phyloP scores from a whole-genome alignment of 2,888 invertebrate genomes.

The Exephanes ischioxanthus region DNA sequence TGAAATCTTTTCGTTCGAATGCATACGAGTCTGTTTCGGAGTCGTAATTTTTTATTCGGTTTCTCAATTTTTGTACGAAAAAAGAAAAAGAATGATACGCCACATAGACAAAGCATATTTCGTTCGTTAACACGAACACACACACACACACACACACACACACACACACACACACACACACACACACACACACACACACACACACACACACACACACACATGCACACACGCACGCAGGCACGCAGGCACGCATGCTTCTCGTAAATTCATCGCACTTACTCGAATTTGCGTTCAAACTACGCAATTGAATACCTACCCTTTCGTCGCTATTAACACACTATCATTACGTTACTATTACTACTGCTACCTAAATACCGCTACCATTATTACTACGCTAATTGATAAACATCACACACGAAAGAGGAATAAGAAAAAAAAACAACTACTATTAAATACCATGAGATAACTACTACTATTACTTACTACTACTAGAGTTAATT shows the following conservation, averaged over 20 bases:
- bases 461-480: conserved; percentile 74
- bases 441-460: conserved; percentile 57
- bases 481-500: conserved; percentile 74
- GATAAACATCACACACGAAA: conserved; percentile 44
- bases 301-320: conserved; percentile 2
- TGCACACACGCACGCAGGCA: background rate
- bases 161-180: background rate
- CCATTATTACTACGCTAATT: conserved; percentile 71
- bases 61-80: conserved; percentile 36
- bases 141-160: background rate
- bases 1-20: conserved; percentile 50
- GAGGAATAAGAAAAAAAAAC: conserved; percentile 32
- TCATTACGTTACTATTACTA: conserved; percentile 60
- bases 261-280: conserved; percentile 39
- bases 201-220: too few relatives aligned
- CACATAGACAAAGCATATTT: background rate
- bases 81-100: background rate
- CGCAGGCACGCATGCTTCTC: background rate
- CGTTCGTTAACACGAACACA: background rate
- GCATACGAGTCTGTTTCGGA: conserved; percentile 25
- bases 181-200: too few relatives aligned
- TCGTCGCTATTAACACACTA: background rate
- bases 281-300: conserved; percentile 5
- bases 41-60: conserved; percentile 36
- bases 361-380: conserved; percentile 73